These are phyloP conservation scores for Xestia rhomboidea DNA, from an alignment of 2,888 invertebrate genomes.

Conservation along the genomic window DNA sequence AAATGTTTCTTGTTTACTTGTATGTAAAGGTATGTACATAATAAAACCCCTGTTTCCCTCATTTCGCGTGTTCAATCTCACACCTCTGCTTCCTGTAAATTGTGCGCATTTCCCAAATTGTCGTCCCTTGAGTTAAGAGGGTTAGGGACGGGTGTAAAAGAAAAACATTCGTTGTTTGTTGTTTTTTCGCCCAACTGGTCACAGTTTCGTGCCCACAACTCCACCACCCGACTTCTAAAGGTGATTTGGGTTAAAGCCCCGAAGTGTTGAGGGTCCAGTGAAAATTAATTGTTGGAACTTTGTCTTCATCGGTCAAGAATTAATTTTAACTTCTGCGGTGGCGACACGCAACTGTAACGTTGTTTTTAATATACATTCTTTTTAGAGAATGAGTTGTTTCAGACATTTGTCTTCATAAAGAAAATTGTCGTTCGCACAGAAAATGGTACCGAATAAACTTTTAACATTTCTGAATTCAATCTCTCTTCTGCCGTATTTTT, in stretches of 20 bases:
- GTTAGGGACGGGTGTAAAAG: constrained; percentile 31
- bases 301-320: constrained; percentile 12
- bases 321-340: constrained; percentile 20
- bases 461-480: constrained; percentile 34
- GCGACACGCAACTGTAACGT: constrained; percentile 5
- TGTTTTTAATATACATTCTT: constrained; percentile 18
- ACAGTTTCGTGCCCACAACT: constrained; percentile 12
- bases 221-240: constrained; percentile 15
- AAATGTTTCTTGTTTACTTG: not conserved
- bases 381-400: constrained; percentile 2
- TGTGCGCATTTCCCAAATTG: constrained; percentile 51
- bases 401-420: constrained; percentile 24
- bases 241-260: constrained; percentile 17
- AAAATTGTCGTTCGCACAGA: not conserved
- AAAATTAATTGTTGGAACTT: constrained; percentile 30
- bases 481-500: constrained; percentile 26
- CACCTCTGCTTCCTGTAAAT: constrained; percentile 49
- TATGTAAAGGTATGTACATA: constrained; percentile 4
- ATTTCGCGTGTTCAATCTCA: constrained; percentile 53
- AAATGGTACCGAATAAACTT: constrained; percentile 25
- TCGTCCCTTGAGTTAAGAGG: constrained; percentile 26
- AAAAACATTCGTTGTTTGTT: constrained; percentile 48
- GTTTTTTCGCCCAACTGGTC: constrained; percentile 42
- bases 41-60: constrained; percentile 18
- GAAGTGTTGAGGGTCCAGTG: constrained; percentile 8